These are phyloP conservation scores for Limulus polyphemus DNA, from an alignment of 2,888 invertebrate species.

Conservation along the genomic window DNA sequence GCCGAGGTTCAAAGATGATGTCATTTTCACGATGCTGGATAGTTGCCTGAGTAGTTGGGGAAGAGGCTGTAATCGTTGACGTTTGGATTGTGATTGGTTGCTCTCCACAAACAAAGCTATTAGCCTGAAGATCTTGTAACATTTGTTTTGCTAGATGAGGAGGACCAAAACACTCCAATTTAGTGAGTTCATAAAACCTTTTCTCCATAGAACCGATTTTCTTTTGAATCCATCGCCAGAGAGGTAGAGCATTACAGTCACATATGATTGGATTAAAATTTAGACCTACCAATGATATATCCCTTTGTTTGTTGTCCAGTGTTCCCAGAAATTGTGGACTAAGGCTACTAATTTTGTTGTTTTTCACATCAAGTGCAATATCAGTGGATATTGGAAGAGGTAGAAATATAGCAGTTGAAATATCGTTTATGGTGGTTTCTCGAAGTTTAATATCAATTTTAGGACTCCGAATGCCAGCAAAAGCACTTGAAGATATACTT, in stretches of 20 bases:
- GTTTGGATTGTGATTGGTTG: constrained; percentile 31
- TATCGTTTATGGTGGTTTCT: constrained; percentile 61
- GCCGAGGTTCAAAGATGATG: constrained; percentile 49
- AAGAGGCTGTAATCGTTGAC: constrained; percentile 22
- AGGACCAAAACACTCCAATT: constrained; percentile 54
- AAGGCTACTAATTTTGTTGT: constrained; percentile 60
- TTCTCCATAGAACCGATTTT: constrained; percentile 14
- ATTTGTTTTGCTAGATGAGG: constrained; percentile 54
- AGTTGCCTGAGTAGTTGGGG: constrained; percentile 35
- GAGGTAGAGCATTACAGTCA: constrained; percentile 66
- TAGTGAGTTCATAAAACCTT: constrained; percentile 25
- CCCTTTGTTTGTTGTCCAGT: constrained; percentile 65
- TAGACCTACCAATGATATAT: constrained; percentile 54
- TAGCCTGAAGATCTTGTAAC: constrained; percentile 62
- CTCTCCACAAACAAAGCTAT: constrained; percentile 62
- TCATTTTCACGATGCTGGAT: constrained; percentile 55
- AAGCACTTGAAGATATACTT: constrained; percentile 64
- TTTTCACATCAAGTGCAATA: constrained; percentile 61
- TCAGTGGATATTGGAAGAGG: constrained; percentile 74
- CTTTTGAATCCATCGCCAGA: constrained; percentile 56
- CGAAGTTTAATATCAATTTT: constrained; percentile 57
- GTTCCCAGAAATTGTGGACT: constrained; percentile 64
- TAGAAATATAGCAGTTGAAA: constrained; percentile 71
- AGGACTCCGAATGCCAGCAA: constrained; percentile 56
- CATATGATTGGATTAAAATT: constrained; percentile 68